Evolutionary conservation across 2,888 invertebrate genomes (phyloP), one percentile per base, ranked within the genome.

Genomic region (Barypeithes pellucidus): DNA sequence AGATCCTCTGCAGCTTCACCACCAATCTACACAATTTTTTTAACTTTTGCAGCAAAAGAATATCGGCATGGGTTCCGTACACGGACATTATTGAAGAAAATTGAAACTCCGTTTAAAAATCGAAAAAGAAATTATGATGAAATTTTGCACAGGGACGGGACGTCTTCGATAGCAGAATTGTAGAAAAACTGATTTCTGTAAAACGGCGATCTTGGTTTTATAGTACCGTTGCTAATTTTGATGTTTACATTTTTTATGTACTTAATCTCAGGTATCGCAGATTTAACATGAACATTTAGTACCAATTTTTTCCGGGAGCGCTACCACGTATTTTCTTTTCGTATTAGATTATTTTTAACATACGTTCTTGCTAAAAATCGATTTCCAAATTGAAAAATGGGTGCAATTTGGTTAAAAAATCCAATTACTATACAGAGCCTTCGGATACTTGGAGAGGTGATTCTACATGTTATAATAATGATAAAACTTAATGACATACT

Each of bases 11-110:
- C 29, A 72, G 36, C 33, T 75, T 75, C 5, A 20, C 9, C 11
- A 75, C 8, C n/a, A 75, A 60, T 11, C 50, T 41, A 29, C 68
- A 72, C 60, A 72, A 50, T 41, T 72, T 72, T 29, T 75, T 72
- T 59, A 75, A 61, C 41, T 75, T 60, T 39, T 66, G 60, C 9
- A 72, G 43, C 16, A 75, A 24, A n/a, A 72, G 14, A 3, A 72
- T 29, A 29, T 75, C 75, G n/a, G 45, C 67, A 2, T 50, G 22
- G 1, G 12, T n/a, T 3, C 59, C 60, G 60, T 54, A 61, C 12
- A 59, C 54, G 24, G 62, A 36, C 61, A 71, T 41, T 9, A 16
- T 24, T 8, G 60, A 50, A 63, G 14, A 18, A 47, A 43, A 43
- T 16, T 14, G 5, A 16, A 43, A 43, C 16, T 16, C 4, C n/a